Evolutionary conservation across 2,797 vertebrate species (phyloP), one percentile per base, ranked within the genome.

Genomic region (Xenentodon cancila): DNA sequence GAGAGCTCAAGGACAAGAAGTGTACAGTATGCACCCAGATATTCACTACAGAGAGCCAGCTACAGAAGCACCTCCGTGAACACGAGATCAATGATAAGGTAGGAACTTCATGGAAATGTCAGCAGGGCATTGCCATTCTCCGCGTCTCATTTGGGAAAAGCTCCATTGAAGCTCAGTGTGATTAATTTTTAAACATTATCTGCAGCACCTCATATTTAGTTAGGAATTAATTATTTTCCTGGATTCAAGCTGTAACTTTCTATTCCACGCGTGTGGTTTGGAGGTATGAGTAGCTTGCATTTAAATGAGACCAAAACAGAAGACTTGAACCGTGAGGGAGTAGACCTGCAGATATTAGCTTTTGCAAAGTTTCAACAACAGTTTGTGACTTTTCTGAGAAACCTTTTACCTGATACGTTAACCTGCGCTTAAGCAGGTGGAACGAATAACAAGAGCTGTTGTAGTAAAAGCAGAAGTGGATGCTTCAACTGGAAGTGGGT

Each of bases 31-130:
- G 97, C 82, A 91, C 94, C 67, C 94, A 96, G 70, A 92, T 91
- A 71, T 98, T 97, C 65, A 92, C 93, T 66, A 98, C 95, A 45
- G 97, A 97, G 70, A 95, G 94, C 76, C 96, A 97, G 77, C 94
- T 98, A 64, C 97, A 98, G 79, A 96, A 95, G 89, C 98, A 99
- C 86, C 96, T 96, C 71, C 94, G 94, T 49, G 95, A 97, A 74
- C 98, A 99, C 87, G 96, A 98, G 88, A 79, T 86, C 77, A 98
- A 99, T 73, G 97, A 99, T 80, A 99, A 99, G 96, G 98, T 94
- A 85, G 60, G 90, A 72, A 3, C 15, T n/a, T 42, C 27, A 1
- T 17, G 0, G 0, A 21, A 11, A 32, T 37, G 6, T 58, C 7
- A 18, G 22, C 37, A 40, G 13, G 16, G 37, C 32, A 54, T 53